These are phyloP conservation scores for Pterophyllum scalare DNA, from an alignment of 2,113 vertebrate species.

Conservation along the genomic window DNA sequence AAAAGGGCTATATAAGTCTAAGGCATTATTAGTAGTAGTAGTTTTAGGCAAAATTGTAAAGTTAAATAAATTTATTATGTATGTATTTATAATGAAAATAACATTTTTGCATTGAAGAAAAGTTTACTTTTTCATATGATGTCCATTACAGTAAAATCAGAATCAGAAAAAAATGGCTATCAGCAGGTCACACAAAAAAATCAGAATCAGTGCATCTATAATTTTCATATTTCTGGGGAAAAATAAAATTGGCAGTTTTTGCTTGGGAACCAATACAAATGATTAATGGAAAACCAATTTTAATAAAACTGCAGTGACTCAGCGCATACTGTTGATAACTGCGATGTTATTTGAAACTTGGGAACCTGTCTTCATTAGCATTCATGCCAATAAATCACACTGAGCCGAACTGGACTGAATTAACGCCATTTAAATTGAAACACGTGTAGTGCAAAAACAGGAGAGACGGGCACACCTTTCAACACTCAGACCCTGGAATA, in stretches of 20 bases:
- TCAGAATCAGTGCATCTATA: neutral
- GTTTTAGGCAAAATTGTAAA: too few relatives aligned
- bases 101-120: too few relatives aligned
- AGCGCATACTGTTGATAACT: neutral
- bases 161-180: neutral
- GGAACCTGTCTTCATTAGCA: slow-evolving; percentile 10
- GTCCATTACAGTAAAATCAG: neutral
- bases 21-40: too few relatives aligned
- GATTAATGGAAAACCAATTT: neutral
- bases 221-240: too few relatives aligned
- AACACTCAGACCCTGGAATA: neutral
- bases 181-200: neutral
- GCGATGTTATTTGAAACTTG: neutral
- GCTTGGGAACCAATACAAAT: neutral
- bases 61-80: too few relatives aligned
- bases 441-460: neutral
- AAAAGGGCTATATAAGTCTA: too few relatives aligned
- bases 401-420: slow-evolving; percentile 14
- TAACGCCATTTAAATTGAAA: slow-evolving; percentile 9
- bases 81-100: too few relatives aligned
- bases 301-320: neutral
- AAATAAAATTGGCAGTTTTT: neutral
- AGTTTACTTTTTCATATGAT: too few relatives aligned
- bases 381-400: slow-evolving; percentile 1
- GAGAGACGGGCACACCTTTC: slow-evolving; percentile 3